Conservation (phyloP, 2,888 invertebrate genomes). For the Mesopsocus fuscifrons region DNA sequence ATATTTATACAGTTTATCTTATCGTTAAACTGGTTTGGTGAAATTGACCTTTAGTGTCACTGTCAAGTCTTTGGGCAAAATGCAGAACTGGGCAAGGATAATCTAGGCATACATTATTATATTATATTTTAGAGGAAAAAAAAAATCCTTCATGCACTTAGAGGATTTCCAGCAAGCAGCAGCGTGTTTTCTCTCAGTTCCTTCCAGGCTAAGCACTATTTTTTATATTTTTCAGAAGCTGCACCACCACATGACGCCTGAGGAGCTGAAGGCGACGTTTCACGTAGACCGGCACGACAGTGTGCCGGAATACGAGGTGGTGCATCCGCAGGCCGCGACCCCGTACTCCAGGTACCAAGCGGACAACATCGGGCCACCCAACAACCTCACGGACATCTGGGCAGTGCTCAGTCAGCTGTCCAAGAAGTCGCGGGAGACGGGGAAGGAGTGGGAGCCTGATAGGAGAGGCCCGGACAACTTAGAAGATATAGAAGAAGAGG, state of each 20-base stretch:
- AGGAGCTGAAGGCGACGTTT: conserved; percentile 64
- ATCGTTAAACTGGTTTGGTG: no score
- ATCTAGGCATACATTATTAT: no score
- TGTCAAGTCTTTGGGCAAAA: no score
- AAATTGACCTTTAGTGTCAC: no score
- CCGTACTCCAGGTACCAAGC: conserved; percentile 19
- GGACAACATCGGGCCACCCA: conserved; percentile 21
- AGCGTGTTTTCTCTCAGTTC: no score
- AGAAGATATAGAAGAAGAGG: conserved; percentile 14
- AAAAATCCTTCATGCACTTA: no score
- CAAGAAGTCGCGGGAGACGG: conserved; percentile 24
- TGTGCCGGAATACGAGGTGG: conserved; percentile 72
- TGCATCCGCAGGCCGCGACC: conserved; percentile 40
- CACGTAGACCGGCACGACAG: conserved; percentile 55
- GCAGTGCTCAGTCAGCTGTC: conserved; percentile 12
- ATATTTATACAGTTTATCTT: no score
- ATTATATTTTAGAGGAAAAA: no score
- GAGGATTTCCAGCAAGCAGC: no score
- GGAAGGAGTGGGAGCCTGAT: conserved; percentile 20
- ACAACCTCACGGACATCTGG: conserved; percentile 16
- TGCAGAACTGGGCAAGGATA: no score
- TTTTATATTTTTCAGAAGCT: conserved; percentile 49
- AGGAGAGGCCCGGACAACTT: conserved; percentile 8
- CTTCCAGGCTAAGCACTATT: no score
- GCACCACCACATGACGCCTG: conserved; percentile 73